A percentile compares a stretch with the other conserved stretches of the same genome.
These are phyloP conservation scores for Oreocharis arfaki DNA, from an alignment of 2,113 vertebrate species.

Conservation along the genomic window DNA sequence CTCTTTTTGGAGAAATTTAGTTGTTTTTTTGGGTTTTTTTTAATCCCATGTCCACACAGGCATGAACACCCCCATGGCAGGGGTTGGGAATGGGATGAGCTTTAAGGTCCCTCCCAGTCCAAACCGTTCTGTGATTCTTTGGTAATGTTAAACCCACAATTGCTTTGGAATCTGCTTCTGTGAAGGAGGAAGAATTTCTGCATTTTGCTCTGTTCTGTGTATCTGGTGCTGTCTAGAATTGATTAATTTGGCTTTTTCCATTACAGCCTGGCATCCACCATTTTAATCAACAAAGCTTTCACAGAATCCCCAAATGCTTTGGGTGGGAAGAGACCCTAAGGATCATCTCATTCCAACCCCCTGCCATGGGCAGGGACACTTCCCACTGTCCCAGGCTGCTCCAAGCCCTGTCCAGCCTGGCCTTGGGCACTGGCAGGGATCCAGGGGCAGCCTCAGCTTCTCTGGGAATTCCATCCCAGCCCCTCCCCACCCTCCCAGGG, in stretches of 20 bases:
- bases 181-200: background rate
- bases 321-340: background rate
- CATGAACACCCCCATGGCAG: rapidly evolving
- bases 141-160: background rate
- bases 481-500: rapidly evolving
- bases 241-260: background rate
- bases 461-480: background rate
- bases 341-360: background rate
- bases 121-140: background rate
- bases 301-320: background rate
- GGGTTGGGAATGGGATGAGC: no score
- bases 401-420: background rate
- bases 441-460: background rate
- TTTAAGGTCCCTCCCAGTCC: background rate
- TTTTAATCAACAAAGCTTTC: background rate
- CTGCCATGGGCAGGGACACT: background rate
- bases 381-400: rapidly evolving
- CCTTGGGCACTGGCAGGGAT: background rate
- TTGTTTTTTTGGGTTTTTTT: background rate
- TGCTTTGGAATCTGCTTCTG: background rate
- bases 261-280: background rate
- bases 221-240: background rate
- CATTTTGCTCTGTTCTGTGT: background rate
- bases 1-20: background rate
- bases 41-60: background rate